A percentile compares a stretch with the other conserved stretches of the same genome.
phyloP scores from a whole-genome alignment of 2,797 vertebrate species.

The Masticophis lateralis region DNA sequence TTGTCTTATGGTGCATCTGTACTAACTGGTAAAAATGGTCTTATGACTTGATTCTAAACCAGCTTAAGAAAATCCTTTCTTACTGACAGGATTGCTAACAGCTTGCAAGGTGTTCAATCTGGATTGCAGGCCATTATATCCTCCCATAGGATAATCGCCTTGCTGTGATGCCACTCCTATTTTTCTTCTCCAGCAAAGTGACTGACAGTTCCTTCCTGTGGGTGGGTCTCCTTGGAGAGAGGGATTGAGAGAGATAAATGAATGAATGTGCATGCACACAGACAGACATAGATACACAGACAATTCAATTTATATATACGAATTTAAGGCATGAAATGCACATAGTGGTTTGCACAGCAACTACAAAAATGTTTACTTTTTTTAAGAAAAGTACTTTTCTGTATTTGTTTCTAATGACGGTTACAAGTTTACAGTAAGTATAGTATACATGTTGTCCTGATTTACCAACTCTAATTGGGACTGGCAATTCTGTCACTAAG shows the following conservation, averaged over 20 bases:
- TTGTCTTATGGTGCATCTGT: neutral
- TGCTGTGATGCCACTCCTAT: neutral
- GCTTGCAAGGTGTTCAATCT: neutral
- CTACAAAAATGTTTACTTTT: neutral
- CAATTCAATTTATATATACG: neutral
- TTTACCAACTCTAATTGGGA: neutral
- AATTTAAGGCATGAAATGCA: neutral
- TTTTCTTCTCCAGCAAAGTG: neutral
- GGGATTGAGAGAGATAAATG: neutral
- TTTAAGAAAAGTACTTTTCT: neutral
- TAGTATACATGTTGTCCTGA: neutral
- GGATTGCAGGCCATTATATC: neutral
- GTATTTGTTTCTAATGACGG: neutral
- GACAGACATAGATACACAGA: neutral
- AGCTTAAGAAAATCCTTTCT: neutral
- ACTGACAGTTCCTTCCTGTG: neutral
- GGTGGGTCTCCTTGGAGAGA: neutral
- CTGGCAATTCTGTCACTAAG: neutral
- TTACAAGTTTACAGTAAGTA: neutral
- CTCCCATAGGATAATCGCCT: neutral
- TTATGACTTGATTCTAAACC: neutral
- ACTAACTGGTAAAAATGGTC: neutral
- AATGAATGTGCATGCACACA: neutral
- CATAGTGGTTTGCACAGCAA: neutral
- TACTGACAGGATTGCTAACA: neutral